Percentiles rank a stretch among this genome's conserved stretches.
Conservation (phyloP, 2,888 invertebrate genomes). For the Electrophaes corylata region DNA sequence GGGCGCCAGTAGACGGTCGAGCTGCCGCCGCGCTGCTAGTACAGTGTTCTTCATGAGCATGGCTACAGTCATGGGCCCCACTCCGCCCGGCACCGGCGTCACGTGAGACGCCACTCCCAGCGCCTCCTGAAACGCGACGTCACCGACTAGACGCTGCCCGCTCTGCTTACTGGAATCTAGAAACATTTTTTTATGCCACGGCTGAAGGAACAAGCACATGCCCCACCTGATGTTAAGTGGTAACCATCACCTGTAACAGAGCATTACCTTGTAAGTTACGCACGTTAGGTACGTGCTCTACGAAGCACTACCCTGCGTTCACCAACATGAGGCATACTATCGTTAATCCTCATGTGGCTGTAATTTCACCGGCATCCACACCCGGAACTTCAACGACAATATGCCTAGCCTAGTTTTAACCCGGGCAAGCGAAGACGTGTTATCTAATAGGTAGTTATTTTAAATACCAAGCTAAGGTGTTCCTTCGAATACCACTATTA, state of each 20-base stretch:
- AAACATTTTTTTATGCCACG: background rate
- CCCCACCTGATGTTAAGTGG: too few relatives aligned
- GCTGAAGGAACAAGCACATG: too few relatives aligned
- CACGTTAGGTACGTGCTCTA: too few relatives aligned
- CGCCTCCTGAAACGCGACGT: slow-evolving; percentile 95
- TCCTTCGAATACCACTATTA: background rate
- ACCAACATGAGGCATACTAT: too few relatives aligned
- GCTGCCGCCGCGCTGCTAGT: slow-evolving; percentile 88
- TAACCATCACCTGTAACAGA: too few relatives aligned
- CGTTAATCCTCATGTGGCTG: too few relatives aligned
- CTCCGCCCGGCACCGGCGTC: slow-evolving; percentile 98
- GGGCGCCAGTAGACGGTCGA: slow-evolving; percentile 81
- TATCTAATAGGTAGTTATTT: background rate
- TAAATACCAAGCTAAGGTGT: background rate
- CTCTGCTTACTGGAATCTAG: slow-evolving; percentile 90
- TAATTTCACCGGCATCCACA: too few relatives aligned
- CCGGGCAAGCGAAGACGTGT: background rate
- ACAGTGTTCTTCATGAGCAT: slow-evolving; percentile 99
- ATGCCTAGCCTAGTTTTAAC: background rate
- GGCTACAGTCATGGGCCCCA: slow-evolving; percentile 99
- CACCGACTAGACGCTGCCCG: slow-evolving; percentile 95
- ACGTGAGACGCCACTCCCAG: slow-evolving; percentile 92
- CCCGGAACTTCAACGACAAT: too few relatives aligned
- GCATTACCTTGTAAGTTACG: too few relatives aligned
- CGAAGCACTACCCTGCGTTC: too few relatives aligned